Percentiles rank a stretch among this genome's conserved stretches.
Conservation (phyloP, 2,113 vertebrate genomes). For the Tamias sibiricus region DNA sequence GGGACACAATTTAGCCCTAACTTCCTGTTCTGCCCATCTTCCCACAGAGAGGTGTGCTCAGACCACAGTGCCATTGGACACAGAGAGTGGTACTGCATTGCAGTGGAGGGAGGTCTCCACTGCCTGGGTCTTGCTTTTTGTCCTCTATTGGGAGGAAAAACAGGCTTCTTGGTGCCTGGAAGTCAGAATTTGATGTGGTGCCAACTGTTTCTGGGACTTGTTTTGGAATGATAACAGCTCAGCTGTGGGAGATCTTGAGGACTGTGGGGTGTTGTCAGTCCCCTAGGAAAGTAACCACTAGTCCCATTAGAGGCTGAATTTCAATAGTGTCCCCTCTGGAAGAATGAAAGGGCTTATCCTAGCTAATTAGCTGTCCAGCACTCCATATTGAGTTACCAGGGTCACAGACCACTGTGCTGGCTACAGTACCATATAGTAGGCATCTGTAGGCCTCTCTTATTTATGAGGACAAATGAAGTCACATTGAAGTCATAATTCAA, state of each 20-base stretch:
- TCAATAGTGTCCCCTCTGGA: background rate
- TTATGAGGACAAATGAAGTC: slow-evolving; percentile 33
- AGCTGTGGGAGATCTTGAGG: background rate
- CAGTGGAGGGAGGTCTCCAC: background rate
- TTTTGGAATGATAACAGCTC: background rate
- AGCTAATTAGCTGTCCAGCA: background rate
- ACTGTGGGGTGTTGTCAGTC: background rate
- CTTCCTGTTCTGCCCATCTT: background rate
- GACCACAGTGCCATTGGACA: background rate
- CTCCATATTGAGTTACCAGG: background rate
- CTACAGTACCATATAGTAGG: background rate
- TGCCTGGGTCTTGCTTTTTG: background rate
- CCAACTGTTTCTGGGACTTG: background rate
- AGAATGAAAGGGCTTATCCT: background rate
- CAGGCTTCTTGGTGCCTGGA: background rate
- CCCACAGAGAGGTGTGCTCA: background rate
- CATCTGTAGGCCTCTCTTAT: background rate
- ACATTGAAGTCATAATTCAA: background rate
- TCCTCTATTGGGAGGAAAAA: background rate
- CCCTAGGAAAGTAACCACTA: background rate
- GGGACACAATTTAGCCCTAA: background rate
- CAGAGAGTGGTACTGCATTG: background rate
- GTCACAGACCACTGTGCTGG: background rate
- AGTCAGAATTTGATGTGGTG: background rate
- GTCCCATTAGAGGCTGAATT: background rate